phyloP scores from a whole-genome alignment of 2,797 vertebrate genomes.

The Cottoperca gobio region DNA sequence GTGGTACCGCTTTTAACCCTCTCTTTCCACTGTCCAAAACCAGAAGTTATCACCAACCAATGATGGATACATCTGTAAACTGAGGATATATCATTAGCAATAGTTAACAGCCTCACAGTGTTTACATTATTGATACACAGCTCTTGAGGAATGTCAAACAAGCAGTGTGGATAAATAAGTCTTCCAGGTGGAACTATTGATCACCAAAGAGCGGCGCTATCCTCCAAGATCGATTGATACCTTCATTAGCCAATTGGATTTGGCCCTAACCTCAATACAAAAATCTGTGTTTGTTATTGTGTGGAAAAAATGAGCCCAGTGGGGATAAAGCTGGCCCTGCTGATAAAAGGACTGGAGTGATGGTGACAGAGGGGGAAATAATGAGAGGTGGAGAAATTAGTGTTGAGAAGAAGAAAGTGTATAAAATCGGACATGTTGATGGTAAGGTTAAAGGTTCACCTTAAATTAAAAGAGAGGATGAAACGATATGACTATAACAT shows the following conservation, averaged over 20 bases:
- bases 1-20: conserved; percentile 66
- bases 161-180: conserved; percentile 72
- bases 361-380: conserved; percentile 66
- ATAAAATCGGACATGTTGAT: conserved; percentile 41
- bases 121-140: conserved; percentile 77
- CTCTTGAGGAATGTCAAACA: conserved; percentile 80
- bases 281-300: conserved; percentile 81
- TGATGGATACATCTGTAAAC: conserved; percentile 78
- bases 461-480: conserved; percentile 38
- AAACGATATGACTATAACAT: conserved; percentile 48
- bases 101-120: conserved; percentile 71
- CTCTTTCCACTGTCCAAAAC: conserved; percentile 58
- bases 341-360: conserved; percentile 63
- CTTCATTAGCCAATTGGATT: conserved; percentile 74
- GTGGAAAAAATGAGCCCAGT: conserved; percentile 75
- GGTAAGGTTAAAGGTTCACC: conserved; percentile 32
- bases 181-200: conserved; percentile 79
- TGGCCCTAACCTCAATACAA: conserved; percentile 65
- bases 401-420: conserved; percentile 45
- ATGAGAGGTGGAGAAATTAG: conserved; percentile 52
- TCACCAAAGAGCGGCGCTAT: conserved; percentile 61
- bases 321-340: conserved; percentile 66
- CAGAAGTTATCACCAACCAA: conserved; percentile 68
- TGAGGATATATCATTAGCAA: conserved; percentile 76
- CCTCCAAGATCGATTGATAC: conserved; percentile 78